Conservation (phyloP, 2,797 vertebrate genomes). For the Trematomus bernacchii region DNA sequence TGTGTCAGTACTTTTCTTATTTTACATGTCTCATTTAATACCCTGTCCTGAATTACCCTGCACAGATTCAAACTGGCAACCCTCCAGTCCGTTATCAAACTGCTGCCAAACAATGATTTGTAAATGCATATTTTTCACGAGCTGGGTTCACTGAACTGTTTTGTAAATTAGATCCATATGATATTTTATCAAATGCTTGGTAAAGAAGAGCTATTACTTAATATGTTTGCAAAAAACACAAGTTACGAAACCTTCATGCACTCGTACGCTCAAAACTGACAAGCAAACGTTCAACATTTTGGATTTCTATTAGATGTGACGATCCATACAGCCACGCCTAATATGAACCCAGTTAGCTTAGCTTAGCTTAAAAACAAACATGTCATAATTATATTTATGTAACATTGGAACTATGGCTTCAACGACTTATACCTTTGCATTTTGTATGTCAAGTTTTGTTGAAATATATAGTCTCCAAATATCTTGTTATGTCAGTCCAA, state of each 20-base stretch:
- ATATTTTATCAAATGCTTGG: conserved; percentile 22
- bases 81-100: conserved; percentile 32
- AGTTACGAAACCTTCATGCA: background rate
- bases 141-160: conserved; percentile 14
- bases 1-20: background rate
- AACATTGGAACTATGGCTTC: no score
- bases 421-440: no score
- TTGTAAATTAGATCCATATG: conserved; percentile 33
- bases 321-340: background rate
- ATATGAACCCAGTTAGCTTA: background rate
- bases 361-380: background rate
- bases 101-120: conserved; percentile 42
- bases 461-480: no score
- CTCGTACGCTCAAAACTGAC: background rate
- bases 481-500: no score
- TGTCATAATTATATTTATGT: no score
- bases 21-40: conserved; percentile 21
- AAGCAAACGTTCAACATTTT: background rate
- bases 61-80: conserved; percentile 46
- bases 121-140: conserved; percentile 39
- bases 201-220: background rate
- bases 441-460: no score
- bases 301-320: no score
- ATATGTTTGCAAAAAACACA: conserved; percentile 4
- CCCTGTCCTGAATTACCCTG: conserved; percentile 4